phyloP scores from a whole-genome alignment of 1,140 invertebrate genomes.

The Meteorus sp. region DNA sequence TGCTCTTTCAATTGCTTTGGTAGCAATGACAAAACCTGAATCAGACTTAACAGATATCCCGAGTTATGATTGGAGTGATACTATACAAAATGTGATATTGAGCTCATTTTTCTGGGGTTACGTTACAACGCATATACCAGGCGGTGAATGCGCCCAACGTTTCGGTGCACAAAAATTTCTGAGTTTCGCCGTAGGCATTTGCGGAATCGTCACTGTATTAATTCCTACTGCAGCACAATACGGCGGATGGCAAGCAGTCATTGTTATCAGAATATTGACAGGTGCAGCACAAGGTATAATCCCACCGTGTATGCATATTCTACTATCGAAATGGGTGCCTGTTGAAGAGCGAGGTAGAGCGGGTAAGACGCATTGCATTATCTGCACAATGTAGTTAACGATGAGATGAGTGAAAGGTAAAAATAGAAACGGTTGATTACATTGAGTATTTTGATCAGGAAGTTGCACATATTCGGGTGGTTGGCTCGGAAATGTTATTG shows the following conservation, averaged over 20 bases:
- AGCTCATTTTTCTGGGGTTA: constrained; percentile 63
- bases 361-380: no score
- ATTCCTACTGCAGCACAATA: constrained; percentile 49
- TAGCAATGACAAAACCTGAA: constrained; percentile 67
- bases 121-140: constrained; percentile 62
- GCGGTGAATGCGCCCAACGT: constrained; percentile 55
- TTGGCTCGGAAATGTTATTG: constrained; percentile 67
- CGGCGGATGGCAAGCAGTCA: constrained; percentile 66
- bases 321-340: constrained; percentile 81
- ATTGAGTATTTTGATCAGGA: no score
- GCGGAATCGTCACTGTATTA: constrained; percentile 56
- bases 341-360: constrained; percentile 65
- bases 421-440: no score
- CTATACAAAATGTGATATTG: constrained; percentile 57
- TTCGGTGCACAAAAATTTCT: constrained; percentile 59
- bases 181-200: constrained; percentile 45
- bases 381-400: no score
- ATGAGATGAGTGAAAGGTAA: no score
- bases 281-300: constrained; percentile 79
- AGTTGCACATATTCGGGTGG: constrained; percentile 58
- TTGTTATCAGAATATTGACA: constrained; percentile 68
- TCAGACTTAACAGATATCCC: constrained; percentile 39
- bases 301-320: constrained; percentile 76
- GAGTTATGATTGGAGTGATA: constrained; percentile 58
- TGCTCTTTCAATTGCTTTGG: constrained; percentile 71